These are phyloP conservation scores for Zygaena filipendulae DNA, from an alignment of 2,888 invertebrate species.

Conservation along the genomic window DNA sequence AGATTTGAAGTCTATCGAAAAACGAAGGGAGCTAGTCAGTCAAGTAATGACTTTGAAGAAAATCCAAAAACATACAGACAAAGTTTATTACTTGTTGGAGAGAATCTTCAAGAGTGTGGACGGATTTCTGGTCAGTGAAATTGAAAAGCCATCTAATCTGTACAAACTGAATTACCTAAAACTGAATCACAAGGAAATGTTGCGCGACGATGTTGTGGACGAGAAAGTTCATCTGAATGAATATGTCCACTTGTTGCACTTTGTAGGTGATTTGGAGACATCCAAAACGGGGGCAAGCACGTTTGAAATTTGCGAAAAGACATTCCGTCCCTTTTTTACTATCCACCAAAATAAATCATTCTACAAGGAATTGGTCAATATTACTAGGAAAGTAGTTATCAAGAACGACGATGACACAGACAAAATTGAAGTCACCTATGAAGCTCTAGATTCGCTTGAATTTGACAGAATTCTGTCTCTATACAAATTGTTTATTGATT, in stretches of 20 bases:
- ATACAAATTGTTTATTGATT: slow-evolving; percentile 17
- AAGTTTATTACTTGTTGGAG: slow-evolving; percentile 21
- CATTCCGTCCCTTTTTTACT: slow-evolving; percentile 23
- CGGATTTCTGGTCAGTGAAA: slow-evolving; percentile 25
- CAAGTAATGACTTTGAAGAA: slow-evolving; percentile 24
- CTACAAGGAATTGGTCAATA: slow-evolving; percentile 20
- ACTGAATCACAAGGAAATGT: slow-evolving; percentile 21
- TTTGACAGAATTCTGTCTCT: slow-evolving; percentile 18
- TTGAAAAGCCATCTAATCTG: slow-evolving; percentile 22
- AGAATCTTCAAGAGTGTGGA: slow-evolving; percentile 24
- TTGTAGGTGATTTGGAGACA: slow-evolving; percentile 6
- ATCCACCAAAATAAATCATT: slow-evolving; percentile 22
- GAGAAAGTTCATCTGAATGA: slow-evolving; percentile 23
- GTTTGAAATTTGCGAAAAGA: slow-evolving; percentile 20
- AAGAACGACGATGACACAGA: slow-evolving; percentile 13
- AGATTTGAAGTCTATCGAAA: slow-evolving; percentile 20
- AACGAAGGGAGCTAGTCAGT: slow-evolving; percentile 22
- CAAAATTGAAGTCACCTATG: slow-evolving; percentile 16
- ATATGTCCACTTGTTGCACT: slow-evolving; percentile 21
- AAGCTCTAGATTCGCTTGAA: slow-evolving; percentile 17
- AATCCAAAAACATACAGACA: slow-evolving; percentile 19
- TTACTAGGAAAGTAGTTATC: slow-evolving; percentile 18
- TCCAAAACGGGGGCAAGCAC: slow-evolving; percentile 3
- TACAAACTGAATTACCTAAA: slow-evolving; percentile 26
- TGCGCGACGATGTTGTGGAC: slow-evolving; percentile 17